Percentiles rank a stretch among this genome's conserved stretches.
phyloP scores from a whole-genome alignment of 2,797 vertebrate genomes.

The Sebastes cheni region DNA sequence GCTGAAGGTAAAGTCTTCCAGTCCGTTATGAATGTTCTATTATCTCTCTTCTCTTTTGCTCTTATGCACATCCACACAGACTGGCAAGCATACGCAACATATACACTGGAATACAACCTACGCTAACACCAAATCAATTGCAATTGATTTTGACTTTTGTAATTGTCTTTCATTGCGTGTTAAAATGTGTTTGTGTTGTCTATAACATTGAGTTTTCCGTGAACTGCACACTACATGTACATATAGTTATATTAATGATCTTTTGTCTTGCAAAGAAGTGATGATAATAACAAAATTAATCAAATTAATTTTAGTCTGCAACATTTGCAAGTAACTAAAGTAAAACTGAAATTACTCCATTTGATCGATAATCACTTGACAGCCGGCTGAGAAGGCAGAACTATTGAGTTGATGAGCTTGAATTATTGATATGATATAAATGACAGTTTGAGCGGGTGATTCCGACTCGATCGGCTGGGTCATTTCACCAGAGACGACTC shows the following conservation, averaged over 20 bases:
- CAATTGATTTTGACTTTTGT: background rate
- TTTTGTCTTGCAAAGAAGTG: background rate
- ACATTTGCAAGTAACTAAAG: background rate
- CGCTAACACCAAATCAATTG: background rate
- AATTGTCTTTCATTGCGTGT: background rate
- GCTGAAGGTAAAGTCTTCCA: background rate
- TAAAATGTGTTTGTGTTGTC: background rate
- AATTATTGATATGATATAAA: background rate
- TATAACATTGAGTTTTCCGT: too few relatives aligned
- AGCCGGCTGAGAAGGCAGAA: background rate
- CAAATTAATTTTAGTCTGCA: background rate
- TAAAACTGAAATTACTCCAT: background rate
- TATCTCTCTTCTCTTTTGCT: background rate
- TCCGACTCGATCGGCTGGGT: too few relatives aligned
- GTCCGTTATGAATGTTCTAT: background rate
- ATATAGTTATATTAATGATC: background rate
- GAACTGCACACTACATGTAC: too few relatives aligned
- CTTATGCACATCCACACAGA: background rate
- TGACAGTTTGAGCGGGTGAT: too few relatives aligned
- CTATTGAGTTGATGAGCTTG: background rate
- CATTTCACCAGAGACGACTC: too few relatives aligned
- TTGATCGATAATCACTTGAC: background rate
- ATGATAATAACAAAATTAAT: background rate
- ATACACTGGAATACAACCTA: background rate
- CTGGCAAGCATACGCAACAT: background rate